Evolutionary conservation across 2,113 vertebrate genomes (phyloP), one percentile per base, ranked within the genome.

Genomic region (Xyliphius kryptos): DNA sequence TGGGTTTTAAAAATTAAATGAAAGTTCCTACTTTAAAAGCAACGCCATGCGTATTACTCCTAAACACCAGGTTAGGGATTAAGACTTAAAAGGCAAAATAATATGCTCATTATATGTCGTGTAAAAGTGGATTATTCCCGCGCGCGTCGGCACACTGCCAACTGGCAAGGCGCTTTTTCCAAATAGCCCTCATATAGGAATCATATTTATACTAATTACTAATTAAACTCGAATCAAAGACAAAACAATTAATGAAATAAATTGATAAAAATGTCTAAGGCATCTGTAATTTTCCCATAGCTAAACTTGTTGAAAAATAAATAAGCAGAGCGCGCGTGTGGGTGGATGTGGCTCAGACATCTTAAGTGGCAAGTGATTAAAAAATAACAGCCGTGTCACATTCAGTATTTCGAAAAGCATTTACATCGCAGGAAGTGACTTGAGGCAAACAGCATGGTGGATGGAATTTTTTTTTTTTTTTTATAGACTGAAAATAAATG

Each of bases 291-390:
- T 19, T 44, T 16, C 6, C 13, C 15, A 17, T 3, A 32, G 20
- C 14, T 13, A 57, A 26, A 66, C 40, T 59, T 52, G 57, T 48
- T 57, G 36, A 63, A 70, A 66, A 62, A 58, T 61, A 67, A 65
- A 70, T 69, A 69, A 58, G 59, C 15, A 43, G 13, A 51, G 63
- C 26, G 40, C 5, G 9, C 2, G 5, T 37, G 56, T 65, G 61
- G 69, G 63, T 47, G 60, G 57, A 61, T 26, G 61, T n/a, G n/a
- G 61, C 12, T 20, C 52, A 61, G 66, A 66, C 69, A 59, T 57
- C 48, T 68, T 71, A 71, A 74, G 68, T 68, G 65, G 43, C 56
- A 64, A 41, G 55, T 72, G 59, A 75, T 69, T 69, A 66, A 72
- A 75, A 69, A 72, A 60, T 52, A 68, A 71, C 68, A 64, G 52